phyloP scores from a whole-genome alignment of 2,888 invertebrate species.

The Aelia acuminata region DNA sequence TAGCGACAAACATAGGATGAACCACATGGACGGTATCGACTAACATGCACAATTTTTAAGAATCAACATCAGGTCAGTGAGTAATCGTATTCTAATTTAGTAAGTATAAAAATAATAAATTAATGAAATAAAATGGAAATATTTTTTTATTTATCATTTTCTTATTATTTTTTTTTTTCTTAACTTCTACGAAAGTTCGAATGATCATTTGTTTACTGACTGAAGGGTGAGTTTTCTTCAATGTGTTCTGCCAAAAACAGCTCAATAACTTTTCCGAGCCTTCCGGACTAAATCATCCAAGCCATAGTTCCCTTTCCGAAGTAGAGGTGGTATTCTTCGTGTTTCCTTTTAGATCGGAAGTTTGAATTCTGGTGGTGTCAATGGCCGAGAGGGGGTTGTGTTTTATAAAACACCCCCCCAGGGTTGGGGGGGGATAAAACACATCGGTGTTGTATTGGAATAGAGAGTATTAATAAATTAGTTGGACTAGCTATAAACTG shows the following conservation, averaged over 20 bases:
- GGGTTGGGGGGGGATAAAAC: too few relatives aligned
- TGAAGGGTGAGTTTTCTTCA: conserved; percentile 11
- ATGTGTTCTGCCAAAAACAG: conserved; percentile 36
- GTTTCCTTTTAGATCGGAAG: neutral
- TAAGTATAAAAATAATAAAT: too few relatives aligned
- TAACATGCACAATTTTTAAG: neutral
- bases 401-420: too few relatives aligned
- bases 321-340: neutral
- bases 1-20: neutral
- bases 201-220: conserved; percentile 29
- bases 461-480: too few relatives aligned
- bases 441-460: too few relatives aligned
- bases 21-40: neutral
- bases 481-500: too few relatives aligned
- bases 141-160: too few relatives aligned
- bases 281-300: conserved; percentile 38
- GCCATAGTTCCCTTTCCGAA: conserved; percentile 23
- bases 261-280: conserved; percentile 38
- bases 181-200: neutral
- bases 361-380: neutral
- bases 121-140: too few relatives aligned
- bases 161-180: neutral
- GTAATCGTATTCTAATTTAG: too few relatives aligned
- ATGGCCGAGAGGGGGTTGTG: neutral
- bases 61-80: neutral